phyloP scores from a whole-genome alignment of 2,113 vertebrate genomes.

The Sturnira hondurensis region DNA sequence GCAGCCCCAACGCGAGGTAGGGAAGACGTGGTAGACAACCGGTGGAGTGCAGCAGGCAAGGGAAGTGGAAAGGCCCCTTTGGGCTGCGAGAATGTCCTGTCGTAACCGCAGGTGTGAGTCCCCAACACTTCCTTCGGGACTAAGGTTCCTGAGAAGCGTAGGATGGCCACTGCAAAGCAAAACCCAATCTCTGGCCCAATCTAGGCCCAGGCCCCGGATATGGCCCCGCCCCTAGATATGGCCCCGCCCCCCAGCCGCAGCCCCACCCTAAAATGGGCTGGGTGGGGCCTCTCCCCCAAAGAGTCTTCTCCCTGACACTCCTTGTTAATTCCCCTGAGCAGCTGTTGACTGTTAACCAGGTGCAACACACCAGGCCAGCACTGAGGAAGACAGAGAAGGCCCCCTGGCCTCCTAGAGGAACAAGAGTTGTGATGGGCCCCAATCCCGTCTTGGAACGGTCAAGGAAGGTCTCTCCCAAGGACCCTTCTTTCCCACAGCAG shows the following conservation, averaged over 20 bases:
- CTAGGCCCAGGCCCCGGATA: rapidly evolving
- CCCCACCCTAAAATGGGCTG: neutral
- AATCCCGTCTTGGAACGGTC: neutral
- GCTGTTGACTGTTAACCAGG: neutral
- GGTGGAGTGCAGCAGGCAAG: too few relatives aligned
- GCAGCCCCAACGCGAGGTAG: rapidly evolving
- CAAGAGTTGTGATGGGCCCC: too few relatives aligned
- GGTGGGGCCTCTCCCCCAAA: neutral
- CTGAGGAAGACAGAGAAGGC: neutral
- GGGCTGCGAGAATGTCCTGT: neutral
- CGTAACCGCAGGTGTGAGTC: too few relatives aligned
- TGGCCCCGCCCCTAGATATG: neutral
- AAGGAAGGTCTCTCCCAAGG: neutral
- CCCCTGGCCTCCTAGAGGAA: neutral
- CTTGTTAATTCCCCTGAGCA: neutral
- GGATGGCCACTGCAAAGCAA: rapidly evolving
- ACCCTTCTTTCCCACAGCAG: neutral
- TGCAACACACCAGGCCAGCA: too few relatives aligned
- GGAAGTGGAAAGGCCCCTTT: neutral
- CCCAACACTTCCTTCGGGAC: neutral
- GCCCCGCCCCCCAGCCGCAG: too few relatives aligned
- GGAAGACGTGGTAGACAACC: neutral
- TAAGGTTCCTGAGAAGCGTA: neutral
- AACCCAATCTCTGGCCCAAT: neutral
- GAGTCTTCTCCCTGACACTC: rapidly evolving